phyloP scores from a whole-genome alignment of 2,888 invertebrate genomes.

The Agriopis marginaria region DNA sequence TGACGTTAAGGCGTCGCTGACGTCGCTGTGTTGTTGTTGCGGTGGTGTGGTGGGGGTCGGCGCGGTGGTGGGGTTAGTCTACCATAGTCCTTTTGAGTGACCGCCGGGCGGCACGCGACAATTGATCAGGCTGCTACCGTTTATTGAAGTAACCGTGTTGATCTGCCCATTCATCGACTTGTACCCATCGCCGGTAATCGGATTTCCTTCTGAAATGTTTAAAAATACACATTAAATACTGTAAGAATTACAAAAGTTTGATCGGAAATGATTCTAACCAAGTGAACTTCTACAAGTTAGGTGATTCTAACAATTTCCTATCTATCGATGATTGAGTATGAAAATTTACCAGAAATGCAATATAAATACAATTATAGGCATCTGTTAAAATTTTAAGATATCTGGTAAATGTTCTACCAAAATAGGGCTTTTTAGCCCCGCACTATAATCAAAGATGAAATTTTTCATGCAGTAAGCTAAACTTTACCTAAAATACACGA shows the following conservation, averaged over 20 bases:
- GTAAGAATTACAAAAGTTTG: neutral
- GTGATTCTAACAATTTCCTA: conserved; percentile 8
- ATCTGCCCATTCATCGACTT: conserved; percentile 86
- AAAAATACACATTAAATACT: conserved; percentile 25
- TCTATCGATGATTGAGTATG: conserved; percentile 1
- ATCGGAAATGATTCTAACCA: conserved; percentile 6
- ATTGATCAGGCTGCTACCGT: conserved; percentile 74
- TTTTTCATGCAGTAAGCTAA: conserved; percentile 37
- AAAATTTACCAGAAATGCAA: conserved; percentile 7
- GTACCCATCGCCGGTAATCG: conserved; percentile 87
- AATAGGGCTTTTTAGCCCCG: conserved; percentile 2
- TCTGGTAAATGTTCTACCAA: conserved; percentile 3
- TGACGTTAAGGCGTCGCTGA: conserved; percentile 44
- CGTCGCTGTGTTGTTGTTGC: conserved; percentile 45
- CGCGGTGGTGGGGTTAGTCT: conserved; percentile 64
- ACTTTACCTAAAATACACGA: conserved; percentile 38
- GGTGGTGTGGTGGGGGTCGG: conserved; percentile 48
- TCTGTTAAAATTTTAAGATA: neutral
- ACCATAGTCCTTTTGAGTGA: conserved; percentile 90
- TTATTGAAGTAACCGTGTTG: conserved; percentile 80
- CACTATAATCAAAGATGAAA: conserved; percentile 21
- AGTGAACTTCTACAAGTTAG: conserved; percentile 8
- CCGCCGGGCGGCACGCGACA: conserved; percentile 90
- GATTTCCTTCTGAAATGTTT: conserved; percentile 84
- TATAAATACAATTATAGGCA: neutral